Evolutionary conservation across 2,888 invertebrate species (phyloP), one percentile per base, ranked within the genome.

Genomic region (Deilephila porcellus): DNA sequence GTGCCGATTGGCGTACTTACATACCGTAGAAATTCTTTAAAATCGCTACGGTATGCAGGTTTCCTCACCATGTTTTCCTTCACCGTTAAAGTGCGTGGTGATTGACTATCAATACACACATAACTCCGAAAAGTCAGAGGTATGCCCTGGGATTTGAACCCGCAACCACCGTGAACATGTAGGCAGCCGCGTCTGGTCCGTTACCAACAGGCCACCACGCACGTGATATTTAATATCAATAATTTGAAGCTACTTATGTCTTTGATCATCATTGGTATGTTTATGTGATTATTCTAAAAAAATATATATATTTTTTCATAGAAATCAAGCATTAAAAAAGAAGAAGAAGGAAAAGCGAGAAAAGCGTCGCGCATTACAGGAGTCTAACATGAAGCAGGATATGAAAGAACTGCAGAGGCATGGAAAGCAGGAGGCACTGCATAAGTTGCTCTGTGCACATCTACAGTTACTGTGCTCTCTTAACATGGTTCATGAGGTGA

Each of bases 401-500:
- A 84, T 90, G 72, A 86, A 79, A 6, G 90, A 91, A 20, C 73
- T 95, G 63, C 93, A 94, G 81, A 86, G 84, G 72, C 87, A 86
- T 32, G 94, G 95, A 70, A 94, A 91, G 80, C 95, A 95, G 82
- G 95, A 95, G 75, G 90, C 95, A 8, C 86, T 97, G 37, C 92
- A 95, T 71, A 91, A 95, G 74, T 95, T 96, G 78, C 90, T 98
- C 11, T 90, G 93, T 0, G 95, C 97, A 0, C 97, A 97, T 83
- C 85, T 97, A 11, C 96, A 97, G 85, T 95, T 97, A 60, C 97
- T 97, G 79, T 95, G 96, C 72, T 94, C 95, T 2, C 94, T 96
- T 71, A 96, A 96, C 37, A 93, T 93, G 92, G 83, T 91, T 32
- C 82, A 90, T 37, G 93, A 95, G 90, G 95, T 94, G 74, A 17